Conservation (phyloP, 1,140 invertebrate species). For the Camponotus floridanus region DNA sequence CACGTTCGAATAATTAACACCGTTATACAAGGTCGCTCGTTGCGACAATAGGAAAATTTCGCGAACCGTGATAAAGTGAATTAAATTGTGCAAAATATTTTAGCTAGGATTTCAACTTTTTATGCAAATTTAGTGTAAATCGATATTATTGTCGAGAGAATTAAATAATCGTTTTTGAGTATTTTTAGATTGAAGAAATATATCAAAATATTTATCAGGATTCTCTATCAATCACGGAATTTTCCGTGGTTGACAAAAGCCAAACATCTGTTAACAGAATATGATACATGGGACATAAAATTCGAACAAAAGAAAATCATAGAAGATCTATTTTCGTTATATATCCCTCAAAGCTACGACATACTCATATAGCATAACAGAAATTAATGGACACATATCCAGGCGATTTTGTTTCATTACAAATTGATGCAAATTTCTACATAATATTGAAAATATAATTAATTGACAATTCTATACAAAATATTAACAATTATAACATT, state of each 20-base stretch:
- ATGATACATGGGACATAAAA: conserved; percentile 32
- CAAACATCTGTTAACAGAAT: background rate
- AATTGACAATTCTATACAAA: background rate
- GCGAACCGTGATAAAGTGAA: background rate
- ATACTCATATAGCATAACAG: background rate
- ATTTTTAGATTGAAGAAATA: background rate
- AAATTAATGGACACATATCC: background rate
- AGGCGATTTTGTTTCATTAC: background rate
- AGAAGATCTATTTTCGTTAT: background rate
- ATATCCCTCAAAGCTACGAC: background rate
- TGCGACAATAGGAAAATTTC: conserved; percentile 25
- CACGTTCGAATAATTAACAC: background rate
- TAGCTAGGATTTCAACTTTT: background rate
- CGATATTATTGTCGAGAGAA: background rate
- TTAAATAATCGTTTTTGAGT: background rate
- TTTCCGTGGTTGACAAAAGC: background rate
- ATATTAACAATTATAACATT: background rate
- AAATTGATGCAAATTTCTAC: background rate
- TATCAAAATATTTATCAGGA: background rate
- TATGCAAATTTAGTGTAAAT: background rate
- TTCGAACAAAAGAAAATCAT: conserved; percentile 26
- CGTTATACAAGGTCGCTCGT: background rate
- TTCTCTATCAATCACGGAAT: background rate
- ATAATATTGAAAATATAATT: background rate
- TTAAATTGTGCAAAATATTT: background rate